phyloP scores from a whole-genome alignment of 2,113 vertebrate species.

The Chaetops frenatus region DNA sequence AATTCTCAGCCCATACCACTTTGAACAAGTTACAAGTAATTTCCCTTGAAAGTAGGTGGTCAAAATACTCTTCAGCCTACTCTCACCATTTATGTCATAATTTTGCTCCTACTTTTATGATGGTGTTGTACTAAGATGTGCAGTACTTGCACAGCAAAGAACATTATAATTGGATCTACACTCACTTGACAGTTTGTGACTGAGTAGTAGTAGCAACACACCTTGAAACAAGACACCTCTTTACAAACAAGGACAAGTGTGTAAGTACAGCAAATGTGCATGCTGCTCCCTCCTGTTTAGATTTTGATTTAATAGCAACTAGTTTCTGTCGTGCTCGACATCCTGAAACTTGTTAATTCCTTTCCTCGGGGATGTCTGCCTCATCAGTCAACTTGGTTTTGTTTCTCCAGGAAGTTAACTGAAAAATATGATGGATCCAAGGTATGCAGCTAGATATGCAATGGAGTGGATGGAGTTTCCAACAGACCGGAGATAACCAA shows the following conservation, averaged over 20 bases:
- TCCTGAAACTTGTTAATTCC: not conserved
- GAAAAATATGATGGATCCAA: not conserved
- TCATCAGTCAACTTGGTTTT: not conserved
- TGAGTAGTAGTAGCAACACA: not conserved
- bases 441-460: not conserved
- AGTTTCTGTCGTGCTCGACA: not conserved
- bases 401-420: not conserved
- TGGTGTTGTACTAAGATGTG: not conserved
- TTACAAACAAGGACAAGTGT: not conserved
- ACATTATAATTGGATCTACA: not conserved
- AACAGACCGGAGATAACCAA: not conserved
- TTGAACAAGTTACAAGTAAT: not conserved
- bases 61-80: not conserved
- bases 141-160: not conserved
- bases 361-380: not conserved
- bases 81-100: not conserved
- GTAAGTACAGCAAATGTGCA: accelerated
- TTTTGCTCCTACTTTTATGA: not conserved
- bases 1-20: not conserved
- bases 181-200: not conserved
- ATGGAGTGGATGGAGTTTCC: not conserved
- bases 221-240: not conserved
- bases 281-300: not conserved
- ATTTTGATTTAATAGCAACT: not conserved
- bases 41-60: not conserved